Evolutionary conservation across 2,888 invertebrate genomes (phyloP).

Genomic region (Acleris cristana): DNA sequence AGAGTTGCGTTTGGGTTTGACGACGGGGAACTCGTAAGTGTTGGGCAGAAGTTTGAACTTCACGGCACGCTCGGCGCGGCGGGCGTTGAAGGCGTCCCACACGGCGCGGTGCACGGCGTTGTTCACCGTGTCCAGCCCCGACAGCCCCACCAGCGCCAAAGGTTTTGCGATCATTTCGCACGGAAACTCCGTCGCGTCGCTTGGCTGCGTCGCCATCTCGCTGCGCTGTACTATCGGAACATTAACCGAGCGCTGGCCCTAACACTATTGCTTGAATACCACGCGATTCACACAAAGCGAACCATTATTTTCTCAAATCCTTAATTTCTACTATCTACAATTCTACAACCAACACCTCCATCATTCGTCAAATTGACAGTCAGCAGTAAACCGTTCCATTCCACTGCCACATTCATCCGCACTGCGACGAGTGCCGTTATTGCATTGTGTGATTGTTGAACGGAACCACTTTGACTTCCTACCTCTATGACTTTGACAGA

Average conservation of each 20-base stretch:
- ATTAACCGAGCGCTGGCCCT: constrained; percentile 14
- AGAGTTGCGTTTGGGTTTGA: constrained; percentile 93
- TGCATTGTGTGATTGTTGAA: constrained; percentile 6
- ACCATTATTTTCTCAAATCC: constrained; percentile 36
- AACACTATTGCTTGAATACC: constrained; percentile 1
- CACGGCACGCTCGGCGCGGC: constrained; percentile 91
- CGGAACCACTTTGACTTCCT: neutral
- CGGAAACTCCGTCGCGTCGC: constrained; percentile 89
- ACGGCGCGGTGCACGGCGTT: constrained; percentile 95
- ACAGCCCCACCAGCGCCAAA: constrained; percentile 93
- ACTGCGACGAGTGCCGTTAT: constrained; percentile 19
- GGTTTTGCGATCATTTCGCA: constrained; percentile 93
- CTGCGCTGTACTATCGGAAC: constrained; percentile 28
- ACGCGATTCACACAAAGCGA: constrained; percentile 16
- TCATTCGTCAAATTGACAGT: constrained; percentile 54
- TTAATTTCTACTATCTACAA: constrained; percentile 46
- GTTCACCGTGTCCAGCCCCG: constrained; percentile 93
- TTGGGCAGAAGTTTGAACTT: constrained; percentile 92
- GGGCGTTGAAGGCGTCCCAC: constrained; percentile 96
- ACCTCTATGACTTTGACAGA: neutral
- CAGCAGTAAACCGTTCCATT: constrained; percentile 27
- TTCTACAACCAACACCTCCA: constrained; percentile 58
- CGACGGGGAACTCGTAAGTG: constrained; percentile 93
- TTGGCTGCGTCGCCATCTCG: constrained; percentile 81
- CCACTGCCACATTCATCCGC: constrained; percentile 16